Base-by-base conservation (phyloP, 1,140 invertebrate genomes). In the Rhyacophila brunnea region DNA sequence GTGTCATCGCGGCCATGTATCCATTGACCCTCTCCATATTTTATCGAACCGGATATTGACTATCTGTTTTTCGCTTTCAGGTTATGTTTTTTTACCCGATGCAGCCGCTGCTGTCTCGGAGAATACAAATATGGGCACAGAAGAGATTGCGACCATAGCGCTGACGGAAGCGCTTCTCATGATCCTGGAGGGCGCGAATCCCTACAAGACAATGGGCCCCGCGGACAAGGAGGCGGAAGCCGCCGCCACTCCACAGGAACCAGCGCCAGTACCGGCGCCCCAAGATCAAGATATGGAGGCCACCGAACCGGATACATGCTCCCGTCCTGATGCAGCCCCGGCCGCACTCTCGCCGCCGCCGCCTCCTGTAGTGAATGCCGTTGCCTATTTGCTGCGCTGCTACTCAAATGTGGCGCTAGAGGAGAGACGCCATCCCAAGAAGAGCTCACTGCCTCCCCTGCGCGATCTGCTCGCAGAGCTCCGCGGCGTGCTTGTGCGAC, bases 391-490 rank as follows among this genome's bases (percentile, higher is more conserved):
- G 54, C 71, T 87, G 64, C 82, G 85, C 64, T 87, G 83, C 60
- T 89, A 88, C 69, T 80, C 81, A n/a, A 81, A 86, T 63, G 83
- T 87, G 6, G 81, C 81, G 36, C 64, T 83, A 1, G 87, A 90
- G 67, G 87, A 88, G 69, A 78, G 83, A 64, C 86, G 87, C 70
- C 78, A 88, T 70, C 87, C 90, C 15, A 93, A 91, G 80, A 81
- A 78, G 64, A 81, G 80, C 62, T 82, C 81, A 18, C 73, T 80
- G 56, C 80, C 80, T 18, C 81, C 81, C 9, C 32, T 61, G 32
- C 48, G 59, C 40, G 54, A 38, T 14, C 42, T 65, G 4, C 35
- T 65, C 9, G 34, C 48, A 63, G 73, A 63, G 62, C 66, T 79
- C 56, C 72, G 74, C 53, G 72, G 71, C 61, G 67, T 73, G 58